Percentiles rank a stretch among this genome's conserved stretches.
These are phyloP conservation scores for Drosophila lutescens DNA, from an alignment of 2,888 invertebrate species.

Conservation along the genomic window DNA sequence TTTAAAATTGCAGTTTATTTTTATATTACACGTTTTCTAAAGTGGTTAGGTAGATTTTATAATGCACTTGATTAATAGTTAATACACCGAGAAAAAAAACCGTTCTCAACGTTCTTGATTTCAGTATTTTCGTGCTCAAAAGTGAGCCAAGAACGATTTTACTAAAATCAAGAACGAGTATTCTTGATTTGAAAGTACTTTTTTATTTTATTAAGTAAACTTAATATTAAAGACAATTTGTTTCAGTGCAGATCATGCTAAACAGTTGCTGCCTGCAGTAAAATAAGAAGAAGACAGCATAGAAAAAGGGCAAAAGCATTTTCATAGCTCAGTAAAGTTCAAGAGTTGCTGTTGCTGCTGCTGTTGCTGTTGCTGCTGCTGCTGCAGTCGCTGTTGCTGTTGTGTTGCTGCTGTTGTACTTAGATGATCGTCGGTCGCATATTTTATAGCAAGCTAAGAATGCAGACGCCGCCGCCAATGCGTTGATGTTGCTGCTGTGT, in stretches of 20 bases:
- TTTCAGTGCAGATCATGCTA: conserved; percentile 56
- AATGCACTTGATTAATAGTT: too few species aligned
- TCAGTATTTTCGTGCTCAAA: too few species aligned
- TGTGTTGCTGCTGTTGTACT: conserved; percentile 39
- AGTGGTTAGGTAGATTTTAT: too few species aligned
- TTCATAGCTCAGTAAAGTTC: conserved; percentile 79
- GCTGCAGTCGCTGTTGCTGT: conserved; percentile 36
- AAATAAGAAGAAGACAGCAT: conserved; percentile 37
- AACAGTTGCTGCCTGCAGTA: conserved; percentile 60
- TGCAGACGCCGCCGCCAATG: conserved; percentile 74
- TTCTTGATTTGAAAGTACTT: too few species aligned
- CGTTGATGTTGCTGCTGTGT: conserved; percentile 41
- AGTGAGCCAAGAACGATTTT: too few species aligned
- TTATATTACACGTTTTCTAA: too few species aligned
- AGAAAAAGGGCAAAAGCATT: conserved; percentile 72
- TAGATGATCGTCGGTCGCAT: conserved; percentile 75
- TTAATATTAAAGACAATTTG: neutral
- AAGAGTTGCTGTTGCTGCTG: conserved; percentile 63
- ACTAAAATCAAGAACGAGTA: too few species aligned
- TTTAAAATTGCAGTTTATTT: too few species aligned
- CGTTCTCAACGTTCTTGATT: too few species aligned
- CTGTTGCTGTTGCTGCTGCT: conserved; percentile 33
- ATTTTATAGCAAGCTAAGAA: conserved; percentile 67
- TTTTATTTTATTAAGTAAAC: too few species aligned
- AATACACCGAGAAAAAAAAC: too few species aligned